Evolutionary conservation across 2,888 invertebrate genomes (phyloP), one percentile per base, ranked within the genome.

Genomic region (Mactromeris polynyma): DNA sequence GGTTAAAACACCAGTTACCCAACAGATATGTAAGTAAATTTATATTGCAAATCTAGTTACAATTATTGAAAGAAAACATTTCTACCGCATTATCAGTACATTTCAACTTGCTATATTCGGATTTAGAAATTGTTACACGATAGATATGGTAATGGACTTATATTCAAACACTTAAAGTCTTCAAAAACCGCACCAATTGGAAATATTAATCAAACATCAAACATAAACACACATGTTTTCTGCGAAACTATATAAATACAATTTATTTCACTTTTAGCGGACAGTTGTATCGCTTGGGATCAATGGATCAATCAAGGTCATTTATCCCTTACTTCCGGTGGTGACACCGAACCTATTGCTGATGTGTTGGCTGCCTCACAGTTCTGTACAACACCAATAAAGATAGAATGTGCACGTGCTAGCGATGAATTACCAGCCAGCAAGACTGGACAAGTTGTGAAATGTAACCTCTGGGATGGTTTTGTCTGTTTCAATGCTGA

Each of bases 381-480:
- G 0, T 19, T 87, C 17, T 96, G 96, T 86, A 89, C 69, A 19
- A 93, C 93, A 69, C 96, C 96, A 9, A 90, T 94, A 38, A 92
- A 93, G 69, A 96, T 96, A 51, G 94, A 96, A 85, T 96, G 96
- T 91, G 93, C 94, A 40, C 93, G 94, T 26, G 94, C 95, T 51
- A 94, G 93, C 42, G 94, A 94, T 86, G 92, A 93, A 33, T 90
- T 93, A 4, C 90, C 93, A 19, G 90, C 91, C n/a, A 90, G 93
- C 69, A 88, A 93, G 36, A 93, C 94, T 14, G 94, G 94, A 11
- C 95, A 96, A 89, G 91, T 87, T 0, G 93, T 94, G 17, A 92
- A 91, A 14, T 96, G 96, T 89, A 95, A 95, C 86, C 96, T 98
- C 89, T 98, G 98, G 94, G 97, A 97, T 19, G 98, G 98, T 0